Base-by-base conservation (phyloP, 2,888 invertebrate species). In the Microplitis manilae region DNA sequence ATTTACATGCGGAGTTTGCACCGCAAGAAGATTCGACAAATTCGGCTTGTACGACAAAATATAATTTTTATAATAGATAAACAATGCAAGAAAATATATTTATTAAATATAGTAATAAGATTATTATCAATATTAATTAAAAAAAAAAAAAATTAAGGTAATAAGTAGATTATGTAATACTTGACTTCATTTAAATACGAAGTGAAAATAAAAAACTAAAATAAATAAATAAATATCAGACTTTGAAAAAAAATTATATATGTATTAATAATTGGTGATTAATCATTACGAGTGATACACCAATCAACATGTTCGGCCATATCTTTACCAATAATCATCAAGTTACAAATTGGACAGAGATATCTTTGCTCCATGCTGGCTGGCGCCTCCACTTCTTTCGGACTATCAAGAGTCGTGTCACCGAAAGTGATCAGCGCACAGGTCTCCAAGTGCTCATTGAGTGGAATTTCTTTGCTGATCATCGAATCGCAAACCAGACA, bases 251-350 rank as follows among this genome's bases (percentile, higher is more conserved):
- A 38, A 7, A 59, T 4, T 6, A 64, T 38, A 68, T 39, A 13
- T 50, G 4, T 50, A 41, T 50, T 5, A 50, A 50, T 13, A 50
- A 50, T 2, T 30, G 30, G 13, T 75, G 62, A 30, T 62, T 67
- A 41, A 67, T 61, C 50, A 5, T 15, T 61, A 59, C 20, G 68
- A 71, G 70, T 68, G 61, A 89, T 82, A 77, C 92, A 92, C 5
- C 79, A 68, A 87, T 93, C 92, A 73, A 94, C 91, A 90, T 94
- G 94, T 1, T 84, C 81, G 84, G 92, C 93, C 93, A 94, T 94
- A 39, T 90, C 88, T 39, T 80, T 83, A 82, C 91, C 90, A 81
- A 91, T 89, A 62, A 93, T 84, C 87, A 93, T 90, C 79, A 90
- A 81, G 84, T 92, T 90, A 83, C 94, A 94, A 84, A 93, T 91